A percentile compares a stretch with the other conserved stretches of the same genome.
These are phyloP conservation scores for Eupeodes corollae DNA, from an alignment of 1,140 invertebrate genomes.

Conservation along the genomic window DNA sequence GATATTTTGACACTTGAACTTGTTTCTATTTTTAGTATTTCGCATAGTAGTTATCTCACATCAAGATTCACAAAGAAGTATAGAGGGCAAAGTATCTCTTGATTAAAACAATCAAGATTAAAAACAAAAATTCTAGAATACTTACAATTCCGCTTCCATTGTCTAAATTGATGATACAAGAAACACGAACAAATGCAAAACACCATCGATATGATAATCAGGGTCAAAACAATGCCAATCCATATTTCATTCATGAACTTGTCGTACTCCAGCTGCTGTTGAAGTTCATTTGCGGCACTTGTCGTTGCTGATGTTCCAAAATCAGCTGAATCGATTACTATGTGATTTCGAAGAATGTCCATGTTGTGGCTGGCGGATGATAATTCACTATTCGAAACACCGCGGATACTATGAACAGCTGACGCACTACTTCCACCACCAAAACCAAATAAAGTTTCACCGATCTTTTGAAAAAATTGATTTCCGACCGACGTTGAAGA, in stretches of 20 bases:
- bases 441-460: conserved; percentile 25
- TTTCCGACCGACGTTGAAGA: too few species aligned
- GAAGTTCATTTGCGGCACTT: conserved; percentile 19
- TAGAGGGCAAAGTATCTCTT: too few species aligned
- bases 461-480: conserved; percentile 26
- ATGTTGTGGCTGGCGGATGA: conserved; percentile 15
- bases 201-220: conserved; percentile 33
- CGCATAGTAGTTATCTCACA: too few species aligned
- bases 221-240: conserved; percentile 33
- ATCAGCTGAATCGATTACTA: conserved; percentile 25
- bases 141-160: conserved; percentile 37
- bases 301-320: neutral
- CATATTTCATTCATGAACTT: conserved; percentile 37
- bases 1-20: too few species aligned
- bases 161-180: conserved; percentile 33
- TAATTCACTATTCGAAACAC: neutral
- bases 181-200: conserved; percentile 36
- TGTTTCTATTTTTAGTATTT: too few species aligned
- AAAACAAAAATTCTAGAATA: conserved; percentile 10
- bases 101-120: too few species aligned
- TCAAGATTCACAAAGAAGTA: too few species aligned
- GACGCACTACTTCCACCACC: conserved; percentile 1
- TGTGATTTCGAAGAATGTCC: conserved; percentile 19
- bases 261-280: conserved; percentile 33
- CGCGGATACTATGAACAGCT: neutral